Conservation (phyloP, 2,113 vertebrate genomes). For the Macrotis lagotis region DNA sequence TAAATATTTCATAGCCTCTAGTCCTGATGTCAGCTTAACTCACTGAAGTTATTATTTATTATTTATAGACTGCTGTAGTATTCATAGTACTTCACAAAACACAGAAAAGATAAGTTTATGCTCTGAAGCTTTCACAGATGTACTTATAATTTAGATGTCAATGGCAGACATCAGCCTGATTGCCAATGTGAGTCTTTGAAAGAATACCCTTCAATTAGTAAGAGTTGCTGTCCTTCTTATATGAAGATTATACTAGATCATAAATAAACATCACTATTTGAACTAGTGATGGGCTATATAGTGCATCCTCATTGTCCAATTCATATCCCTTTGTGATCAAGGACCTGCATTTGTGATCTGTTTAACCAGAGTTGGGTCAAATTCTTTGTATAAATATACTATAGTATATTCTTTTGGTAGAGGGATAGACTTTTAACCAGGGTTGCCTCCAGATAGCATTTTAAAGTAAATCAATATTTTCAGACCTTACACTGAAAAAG, state of each 20-base stretch:
- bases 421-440: neutral
- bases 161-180: conserved; percentile 37
- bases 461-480: neutral
- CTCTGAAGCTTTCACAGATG: conserved; percentile 38
- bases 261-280: conserved; percentile 19
- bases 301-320: neutral
- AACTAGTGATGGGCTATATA: conserved; percentile 13
- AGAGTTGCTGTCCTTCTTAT: conserved; percentile 36
- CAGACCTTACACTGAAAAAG: neutral
- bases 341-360: neutral
- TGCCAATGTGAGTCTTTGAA: conserved; percentile 57
- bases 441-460: neutral
- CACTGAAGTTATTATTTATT: conserved; percentile 56
- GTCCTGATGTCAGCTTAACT: conserved; percentile 55
- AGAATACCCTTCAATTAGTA: conserved; percentile 14
- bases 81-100: conserved; percentile 20
- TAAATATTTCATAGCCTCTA: conserved; percentile 65
- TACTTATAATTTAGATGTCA: conserved; percentile 53
- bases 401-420: no score
- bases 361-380: neutral
- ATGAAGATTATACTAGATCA: conserved; percentile 10
- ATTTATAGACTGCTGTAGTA: conserved; percentile 58
- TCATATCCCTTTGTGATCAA: neutral
- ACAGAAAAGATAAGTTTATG: conserved; percentile 46
- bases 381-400: neutral